phyloP scores from a whole-genome alignment of 1,140 invertebrate genomes.

The Magallana angulata region DNA sequence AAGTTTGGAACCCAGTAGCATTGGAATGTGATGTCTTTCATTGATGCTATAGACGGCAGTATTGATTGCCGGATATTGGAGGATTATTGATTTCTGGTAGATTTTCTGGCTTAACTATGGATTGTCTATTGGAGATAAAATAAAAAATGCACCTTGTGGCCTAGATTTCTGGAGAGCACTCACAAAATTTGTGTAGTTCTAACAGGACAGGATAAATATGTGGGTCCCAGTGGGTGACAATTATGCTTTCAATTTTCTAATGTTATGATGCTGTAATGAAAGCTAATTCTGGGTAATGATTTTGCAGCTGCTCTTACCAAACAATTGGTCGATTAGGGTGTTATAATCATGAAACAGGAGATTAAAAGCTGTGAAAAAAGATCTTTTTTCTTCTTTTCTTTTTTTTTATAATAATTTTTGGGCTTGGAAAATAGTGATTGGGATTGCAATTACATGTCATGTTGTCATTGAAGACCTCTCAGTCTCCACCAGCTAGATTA shows the following conservation, averaged over 20 bases:
- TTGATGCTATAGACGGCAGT: neutral
- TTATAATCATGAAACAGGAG: neutral
- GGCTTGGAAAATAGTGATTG: neutral
- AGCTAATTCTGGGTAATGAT: neutral
- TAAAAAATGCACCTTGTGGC: slow-evolving; percentile 1
- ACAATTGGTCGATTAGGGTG: slow-evolving; percentile 4
- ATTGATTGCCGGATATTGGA: slow-evolving; percentile 13
- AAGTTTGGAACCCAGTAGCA: neutral
- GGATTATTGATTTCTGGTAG: slow-evolving; percentile 12
- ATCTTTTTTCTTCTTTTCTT: neutral
- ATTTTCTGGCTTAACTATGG: neutral
- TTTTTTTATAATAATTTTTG: neutral
- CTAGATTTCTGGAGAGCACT: neutral
- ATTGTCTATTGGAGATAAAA: slow-evolving; percentile 2
- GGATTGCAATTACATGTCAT: neutral
- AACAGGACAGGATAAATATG: neutral
- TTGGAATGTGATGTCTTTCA: neutral
- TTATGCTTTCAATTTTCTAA: neutral
- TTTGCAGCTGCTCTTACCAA: neutral
- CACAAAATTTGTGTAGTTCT: neutral
- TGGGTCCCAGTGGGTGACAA: neutral
- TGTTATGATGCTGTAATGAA: slow-evolving; percentile 11
- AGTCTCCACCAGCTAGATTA: too few relatives aligned
- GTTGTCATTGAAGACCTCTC: too few relatives aligned
- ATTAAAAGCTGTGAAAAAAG: slow-evolving; percentile 1